These are phyloP conservation scores for Holocentrus rufus DNA, from an alignment of 2,797 vertebrate species.

Conservation along the genomic window DNA sequence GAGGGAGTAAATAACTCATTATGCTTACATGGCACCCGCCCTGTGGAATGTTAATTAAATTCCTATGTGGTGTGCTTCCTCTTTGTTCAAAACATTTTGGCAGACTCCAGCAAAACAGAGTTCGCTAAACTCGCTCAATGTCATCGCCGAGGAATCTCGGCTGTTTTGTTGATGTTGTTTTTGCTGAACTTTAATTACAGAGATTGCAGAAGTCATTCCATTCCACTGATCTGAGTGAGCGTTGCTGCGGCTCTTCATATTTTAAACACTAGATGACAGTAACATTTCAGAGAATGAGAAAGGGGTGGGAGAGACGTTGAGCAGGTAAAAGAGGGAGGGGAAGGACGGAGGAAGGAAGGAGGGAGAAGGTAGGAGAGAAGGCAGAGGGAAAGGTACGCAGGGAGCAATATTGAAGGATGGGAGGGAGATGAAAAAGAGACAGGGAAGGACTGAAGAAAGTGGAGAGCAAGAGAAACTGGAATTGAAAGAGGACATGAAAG, in stretches of 20 bases:
- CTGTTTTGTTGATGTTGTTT: neutral
- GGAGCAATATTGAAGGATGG: conserved; percentile 4
- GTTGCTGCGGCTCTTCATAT: conserved; percentile 46
- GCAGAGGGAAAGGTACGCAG: neutral
- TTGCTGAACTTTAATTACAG: no score
- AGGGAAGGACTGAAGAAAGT: neutral
- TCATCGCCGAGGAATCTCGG: neutral
- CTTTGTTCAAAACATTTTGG: conserved; percentile 1
- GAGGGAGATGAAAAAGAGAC: conserved; percentile 16
- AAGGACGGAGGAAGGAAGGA: neutral
- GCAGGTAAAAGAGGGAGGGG: neutral
- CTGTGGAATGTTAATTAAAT: conserved; percentile 12
- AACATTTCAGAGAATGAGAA: conserved; percentile 57
- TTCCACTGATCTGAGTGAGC: conserved; percentile 11
- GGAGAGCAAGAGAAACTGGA: conserved; percentile 20
- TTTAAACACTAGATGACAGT: conserved; percentile 75
- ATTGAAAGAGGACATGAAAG: conserved; percentile 43
- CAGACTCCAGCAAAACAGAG: neutral
- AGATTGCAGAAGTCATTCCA: neutral
- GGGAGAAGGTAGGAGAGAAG: neutral
- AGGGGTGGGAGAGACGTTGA: neutral
- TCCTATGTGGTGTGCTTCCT: neutral
- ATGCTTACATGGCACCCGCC: conserved; percentile 3
- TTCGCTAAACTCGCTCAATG: neutral
- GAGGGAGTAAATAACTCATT: conserved; percentile 15